Conservation (phyloP, 2,113 vertebrate genomes). For the Lonchura striata region DNA sequence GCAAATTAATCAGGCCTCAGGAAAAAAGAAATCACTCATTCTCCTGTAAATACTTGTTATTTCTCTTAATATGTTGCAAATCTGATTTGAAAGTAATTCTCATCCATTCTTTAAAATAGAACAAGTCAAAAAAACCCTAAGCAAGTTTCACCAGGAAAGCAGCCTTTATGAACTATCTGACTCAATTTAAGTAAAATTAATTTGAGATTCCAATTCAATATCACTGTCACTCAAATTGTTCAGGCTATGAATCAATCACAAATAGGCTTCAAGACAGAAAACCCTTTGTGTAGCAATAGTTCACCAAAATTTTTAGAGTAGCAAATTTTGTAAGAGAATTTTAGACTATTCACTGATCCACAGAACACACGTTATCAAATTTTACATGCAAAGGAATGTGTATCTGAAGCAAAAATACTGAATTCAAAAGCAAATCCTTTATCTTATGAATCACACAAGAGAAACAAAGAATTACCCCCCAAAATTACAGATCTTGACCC, state of each 20-base stretch:
- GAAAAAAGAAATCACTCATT: not conserved
- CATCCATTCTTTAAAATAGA: not conserved
- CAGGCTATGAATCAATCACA: not conserved
- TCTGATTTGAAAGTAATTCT: not conserved
- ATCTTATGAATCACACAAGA: not conserved
- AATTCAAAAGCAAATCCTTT: not conserved
- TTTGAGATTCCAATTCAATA: not conserved
- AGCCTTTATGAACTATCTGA: not conserved
- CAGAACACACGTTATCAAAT: not conserved
- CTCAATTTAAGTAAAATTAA: not conserved
- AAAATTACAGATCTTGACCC: not conserved
- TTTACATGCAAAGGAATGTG: not conserved
- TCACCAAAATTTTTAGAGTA: not conserved
- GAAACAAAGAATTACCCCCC: not conserved
- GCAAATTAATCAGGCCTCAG: not conserved
- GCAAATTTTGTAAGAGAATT: not conserved
- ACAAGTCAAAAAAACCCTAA: not conserved
- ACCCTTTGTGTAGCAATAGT: not conserved
- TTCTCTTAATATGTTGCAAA: not conserved
- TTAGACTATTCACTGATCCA: not conserved
- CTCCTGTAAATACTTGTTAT: not conserved
- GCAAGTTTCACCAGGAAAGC: not conserved
- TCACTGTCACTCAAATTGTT: not conserved
- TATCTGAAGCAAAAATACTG: not conserved
- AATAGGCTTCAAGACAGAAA: not conserved